Evolutionary conservation across 2,888 invertebrate species (phyloP).

Genomic region (Patella ulyssiponensis): DNA sequence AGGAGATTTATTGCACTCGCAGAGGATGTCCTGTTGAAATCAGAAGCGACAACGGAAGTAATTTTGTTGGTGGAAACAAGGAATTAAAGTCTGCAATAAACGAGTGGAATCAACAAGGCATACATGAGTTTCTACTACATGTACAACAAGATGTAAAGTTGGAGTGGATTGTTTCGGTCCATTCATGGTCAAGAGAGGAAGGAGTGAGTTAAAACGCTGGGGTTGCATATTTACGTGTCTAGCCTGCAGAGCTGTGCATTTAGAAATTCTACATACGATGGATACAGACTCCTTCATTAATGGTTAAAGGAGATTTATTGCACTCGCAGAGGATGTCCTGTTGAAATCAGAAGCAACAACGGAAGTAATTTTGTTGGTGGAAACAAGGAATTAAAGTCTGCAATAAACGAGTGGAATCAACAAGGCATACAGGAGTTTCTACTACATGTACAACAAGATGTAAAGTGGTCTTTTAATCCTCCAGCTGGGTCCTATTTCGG

Average conservation of each 20-base stretch:
- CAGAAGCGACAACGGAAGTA: conserved; percentile 32
- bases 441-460: conserved; percentile 23
- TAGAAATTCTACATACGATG: conserved; percentile 30
- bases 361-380: conserved; percentile 28
- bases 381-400: neutral
- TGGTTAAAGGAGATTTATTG: conserved; percentile 25
- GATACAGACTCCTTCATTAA: conserved; percentile 25
- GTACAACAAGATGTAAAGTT: conserved; percentile 28
- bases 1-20: conserved; percentile 27
- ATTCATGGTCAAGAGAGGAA: conserved; percentile 26
- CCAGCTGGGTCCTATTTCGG: conserved; percentile 34
- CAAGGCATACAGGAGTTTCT: no score
- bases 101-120: conserved; percentile 25
- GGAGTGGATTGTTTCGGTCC: no score
- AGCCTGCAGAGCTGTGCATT: conserved; percentile 23
- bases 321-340: conserved; percentile 20
- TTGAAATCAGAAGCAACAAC: conserved; percentile 25
- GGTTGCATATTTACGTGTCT: conserved; percentile 36
- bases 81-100: neutral
- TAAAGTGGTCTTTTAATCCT: conserved; percentile 37
- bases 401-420: conserved; percentile 21
- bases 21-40: conserved; percentile 16
- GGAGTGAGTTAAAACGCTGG: conserved; percentile 26
- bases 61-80: conserved; percentile 17
- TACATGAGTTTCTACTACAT: conserved; percentile 28